These are phyloP conservation scores for Spea bombifrons DNA, from an alignment of 2,113 vertebrate species.

Conservation along the genomic window DNA sequence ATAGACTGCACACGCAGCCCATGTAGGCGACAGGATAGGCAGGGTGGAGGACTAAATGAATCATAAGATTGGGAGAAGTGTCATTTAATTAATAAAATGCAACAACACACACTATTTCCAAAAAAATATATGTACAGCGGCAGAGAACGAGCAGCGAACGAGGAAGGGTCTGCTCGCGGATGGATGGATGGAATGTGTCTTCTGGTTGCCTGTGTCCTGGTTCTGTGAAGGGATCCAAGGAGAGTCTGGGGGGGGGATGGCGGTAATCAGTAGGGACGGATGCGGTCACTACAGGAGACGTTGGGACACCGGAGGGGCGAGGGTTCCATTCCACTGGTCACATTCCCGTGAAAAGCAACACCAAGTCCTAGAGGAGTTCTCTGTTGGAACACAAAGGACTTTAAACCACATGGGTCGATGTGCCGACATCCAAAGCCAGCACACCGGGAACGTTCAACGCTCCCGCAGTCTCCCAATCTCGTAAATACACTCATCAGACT, in stretches of 20 bases:
- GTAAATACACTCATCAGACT: no score
- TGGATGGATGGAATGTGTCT: slow-evolving; percentile 36
- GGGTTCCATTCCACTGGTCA: background rate
- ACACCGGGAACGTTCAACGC: no score
- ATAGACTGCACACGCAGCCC: no score
- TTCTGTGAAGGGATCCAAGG: background rate
- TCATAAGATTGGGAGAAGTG: background rate
- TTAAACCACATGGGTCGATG: no score
- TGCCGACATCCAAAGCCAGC: no score
- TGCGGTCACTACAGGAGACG: background rate
- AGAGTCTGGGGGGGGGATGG: background rate
- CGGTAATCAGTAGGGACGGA: background rate
- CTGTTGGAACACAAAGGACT: no score
- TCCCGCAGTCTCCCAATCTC: no score
- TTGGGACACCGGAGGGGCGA: background rate
- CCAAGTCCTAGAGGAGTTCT: no score
- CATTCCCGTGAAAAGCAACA: no score
- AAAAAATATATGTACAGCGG: slow-evolving; percentile 12
- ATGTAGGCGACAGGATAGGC: no score
- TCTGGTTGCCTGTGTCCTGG: slow-evolving; percentile 4
- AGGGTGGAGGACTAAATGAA: no score
- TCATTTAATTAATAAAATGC: slow-evolving; percentile 8
- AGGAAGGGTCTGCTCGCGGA: background rate
- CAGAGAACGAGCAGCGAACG: slow-evolving; percentile 3
- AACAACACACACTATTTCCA: background rate